These are phyloP conservation scores for Engystomops pustulosus DNA, from an alignment of 2,113 vertebrate genomes.

Conservation along the genomic window DNA sequence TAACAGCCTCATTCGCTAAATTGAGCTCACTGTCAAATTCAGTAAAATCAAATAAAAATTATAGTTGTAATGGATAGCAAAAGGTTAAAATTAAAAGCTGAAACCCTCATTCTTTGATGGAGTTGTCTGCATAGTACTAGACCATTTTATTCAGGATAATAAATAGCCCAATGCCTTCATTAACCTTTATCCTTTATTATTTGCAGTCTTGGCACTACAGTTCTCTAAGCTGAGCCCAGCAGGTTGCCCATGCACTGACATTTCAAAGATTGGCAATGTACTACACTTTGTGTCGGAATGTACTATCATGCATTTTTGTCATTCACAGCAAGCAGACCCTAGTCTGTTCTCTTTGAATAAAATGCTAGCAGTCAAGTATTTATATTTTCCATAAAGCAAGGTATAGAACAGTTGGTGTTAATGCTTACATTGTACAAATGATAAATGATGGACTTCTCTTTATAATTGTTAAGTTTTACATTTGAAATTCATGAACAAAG, in stretches of 20 bases:
- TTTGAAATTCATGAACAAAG: background rate
- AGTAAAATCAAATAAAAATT: constrained; percentile 20
- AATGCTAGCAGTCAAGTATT: constrained; percentile 8
- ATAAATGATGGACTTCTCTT: background rate
- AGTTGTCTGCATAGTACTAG: constrained; percentile 64
- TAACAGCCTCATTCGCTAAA: background rate
- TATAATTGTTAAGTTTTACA: background rate
- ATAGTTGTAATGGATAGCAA: constrained; percentile 60
- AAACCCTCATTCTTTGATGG: constrained; percentile 65
- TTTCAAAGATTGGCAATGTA: constrained; percentile 75
- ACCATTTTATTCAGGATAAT: constrained; percentile 69
- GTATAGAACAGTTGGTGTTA: background rate
- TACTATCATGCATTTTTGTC: constrained; percentile 71
- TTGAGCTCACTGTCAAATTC: background rate
- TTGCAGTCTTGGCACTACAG: constrained; percentile 68
- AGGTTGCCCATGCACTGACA: constrained; percentile 75
- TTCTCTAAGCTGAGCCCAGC: constrained; percentile 70
- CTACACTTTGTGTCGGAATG: constrained; percentile 63
- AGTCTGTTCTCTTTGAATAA: constrained; percentile 60
- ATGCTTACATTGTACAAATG: background rate
- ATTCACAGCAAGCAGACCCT: constrained; percentile 69
- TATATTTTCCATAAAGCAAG: constrained; percentile 4
- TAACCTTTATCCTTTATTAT: constrained; percentile 83
- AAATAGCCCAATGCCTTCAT: constrained; percentile 75
- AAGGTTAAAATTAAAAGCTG: constrained; percentile 66